Conservation (phyloP, 2,888 invertebrate genomes). For the Trisateles emortualis region DNA sequence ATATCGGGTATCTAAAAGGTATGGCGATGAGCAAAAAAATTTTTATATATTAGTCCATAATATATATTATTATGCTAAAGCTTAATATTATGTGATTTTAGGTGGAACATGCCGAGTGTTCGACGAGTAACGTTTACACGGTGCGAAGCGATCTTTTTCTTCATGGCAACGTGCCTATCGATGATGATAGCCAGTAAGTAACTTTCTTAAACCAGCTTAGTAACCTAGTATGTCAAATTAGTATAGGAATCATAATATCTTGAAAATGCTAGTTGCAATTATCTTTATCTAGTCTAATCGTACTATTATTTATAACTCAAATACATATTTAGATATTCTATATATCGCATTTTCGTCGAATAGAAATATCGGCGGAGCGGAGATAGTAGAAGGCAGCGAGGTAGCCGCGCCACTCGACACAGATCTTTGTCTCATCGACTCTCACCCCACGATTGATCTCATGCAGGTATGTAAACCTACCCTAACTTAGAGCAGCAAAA, state of each 20-base stretch:
- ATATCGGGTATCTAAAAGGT: no score
- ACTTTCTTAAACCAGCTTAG: neutral
- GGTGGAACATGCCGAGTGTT: slow-evolving; percentile 72
- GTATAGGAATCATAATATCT: no score
- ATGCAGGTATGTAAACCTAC: slow-evolving; percentile 73
- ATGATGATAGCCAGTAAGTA: slow-evolving; percentile 81
- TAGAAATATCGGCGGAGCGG: slow-evolving; percentile 40
- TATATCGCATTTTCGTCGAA: neutral
- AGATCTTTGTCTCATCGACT: slow-evolving; percentile 67
- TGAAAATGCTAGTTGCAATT: no score
- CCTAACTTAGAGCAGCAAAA: neutral
- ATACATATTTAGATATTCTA: neutral
- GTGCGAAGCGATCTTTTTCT: slow-evolving; percentile 80
- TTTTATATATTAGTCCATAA: neutral
- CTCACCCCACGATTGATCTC: slow-evolving; percentile 77
- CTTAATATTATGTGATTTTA: slow-evolving; percentile 36
- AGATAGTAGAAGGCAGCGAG: slow-evolving; percentile 34
- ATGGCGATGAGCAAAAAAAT: no score
- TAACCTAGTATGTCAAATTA: neutral
- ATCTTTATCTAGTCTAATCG: no score
- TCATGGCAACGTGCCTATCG: slow-evolving; percentile 74
- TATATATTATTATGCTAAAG: neutral
- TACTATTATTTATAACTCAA: no score
- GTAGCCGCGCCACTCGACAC: slow-evolving; percentile 52
- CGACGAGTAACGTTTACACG: slow-evolving; percentile 73